Base-by-base conservation (phyloP, 2,888 invertebrate genomes). In the Acanthosepion pharaonis region DNA sequence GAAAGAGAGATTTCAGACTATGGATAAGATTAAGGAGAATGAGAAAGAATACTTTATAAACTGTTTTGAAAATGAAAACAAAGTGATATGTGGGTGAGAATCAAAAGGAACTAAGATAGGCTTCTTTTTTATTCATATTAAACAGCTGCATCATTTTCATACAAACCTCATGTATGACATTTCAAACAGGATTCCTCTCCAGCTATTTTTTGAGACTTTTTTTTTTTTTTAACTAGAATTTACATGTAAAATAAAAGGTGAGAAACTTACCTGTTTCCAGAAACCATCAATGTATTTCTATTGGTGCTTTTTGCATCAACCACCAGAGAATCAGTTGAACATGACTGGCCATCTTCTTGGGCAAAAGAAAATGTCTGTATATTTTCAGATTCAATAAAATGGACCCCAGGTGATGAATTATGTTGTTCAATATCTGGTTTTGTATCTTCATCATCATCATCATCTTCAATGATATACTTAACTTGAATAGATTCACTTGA, bases 251-350 rank as follows among this genome's bases (percentile, higher is more conserved):
- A 78, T 28, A 9, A 78, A 78, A n/a, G n/a, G n/a, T 78, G 15
- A 78, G n/a, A 78, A 15, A 15, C 78, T 78, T 78, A 78, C 78
- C 78, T 78, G 78, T 33, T 78, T 1, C n/a, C 23, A 78, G 78
- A 78, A 78, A 78, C 78, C 15, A 78, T 78, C n/a, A 33, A 78
- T 78, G n/a, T n/a, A 78, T 78, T 78, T 78, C 78, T 78, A 33
- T 33, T n/a, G 9, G n/a, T 78, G 78, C 8, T 78, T 15, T 78
- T 78, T 11, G 15, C 33, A 15, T 9, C n/a, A 78, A 33, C 11
- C 78, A n/a, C 78, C 78, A 78, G n/a, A 93, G 93, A 93, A 93
- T 93, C 49, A 53, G 93, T n/a, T n/a, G 93, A n/a, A 93, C 51
- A 93, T n/a, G 93, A 51, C 15, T 93, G 93, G 3, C 20, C n/a